These are phyloP conservation scores for Cloeon dipterum DNA, from an alignment of 2,888 invertebrate species.

Conservation along the genomic window DNA sequence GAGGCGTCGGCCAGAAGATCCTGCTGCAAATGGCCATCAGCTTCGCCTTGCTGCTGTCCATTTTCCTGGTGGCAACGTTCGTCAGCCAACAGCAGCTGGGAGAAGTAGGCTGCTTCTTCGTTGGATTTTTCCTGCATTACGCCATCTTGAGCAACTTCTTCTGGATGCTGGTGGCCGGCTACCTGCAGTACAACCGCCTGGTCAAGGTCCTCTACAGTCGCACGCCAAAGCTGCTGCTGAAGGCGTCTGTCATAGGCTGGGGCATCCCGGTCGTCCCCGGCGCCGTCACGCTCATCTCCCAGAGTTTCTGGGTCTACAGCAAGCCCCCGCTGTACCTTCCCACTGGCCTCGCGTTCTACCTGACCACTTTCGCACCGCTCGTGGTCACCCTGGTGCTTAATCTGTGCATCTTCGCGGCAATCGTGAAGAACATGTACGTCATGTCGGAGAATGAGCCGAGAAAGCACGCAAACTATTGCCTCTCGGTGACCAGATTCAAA, in stretches of 20 bases:
- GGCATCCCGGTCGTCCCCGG: slow-evolving; percentile 5
- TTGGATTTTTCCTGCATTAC: slow-evolving; percentile 6
- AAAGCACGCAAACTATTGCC: not conserved
- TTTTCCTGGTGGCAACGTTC: slow-evolving; percentile 2
- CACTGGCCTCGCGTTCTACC: slow-evolving; percentile 4
- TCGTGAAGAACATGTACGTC: too few species aligned
- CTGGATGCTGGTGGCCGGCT: slow-evolving; percentile 7
- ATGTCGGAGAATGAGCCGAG: too few species aligned
- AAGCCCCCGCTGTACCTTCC: slow-evolving; percentile 5
- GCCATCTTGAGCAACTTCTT: slow-evolving; percentile 6
- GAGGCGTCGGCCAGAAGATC: slow-evolving; percentile 6
- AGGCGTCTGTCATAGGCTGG: slow-evolving; percentile 6
- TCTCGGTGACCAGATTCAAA: slow-evolving; percentile 3
- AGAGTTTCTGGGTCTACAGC: slow-evolving; percentile 1
- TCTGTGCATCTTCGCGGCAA: too few species aligned
- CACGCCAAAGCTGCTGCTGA: slow-evolving; percentile 5
- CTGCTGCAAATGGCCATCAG: slow-evolving; percentile 5
- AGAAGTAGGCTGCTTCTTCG: not conserved
- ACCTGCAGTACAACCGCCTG: slow-evolving; percentile 6
- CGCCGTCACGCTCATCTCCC: not conserved
- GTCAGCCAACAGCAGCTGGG: not conserved
- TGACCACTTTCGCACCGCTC: slow-evolving; percentile 5
- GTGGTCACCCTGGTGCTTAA: too few species aligned
- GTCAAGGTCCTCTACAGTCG: slow-evolving; percentile 3
- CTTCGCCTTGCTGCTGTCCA: slow-evolving; percentile 3